A percentile compares a stretch with the other conserved stretches of the same genome.
phyloP scores from a whole-genome alignment of 2,797 vertebrate genomes.

The Taenioides sp. region DNA sequence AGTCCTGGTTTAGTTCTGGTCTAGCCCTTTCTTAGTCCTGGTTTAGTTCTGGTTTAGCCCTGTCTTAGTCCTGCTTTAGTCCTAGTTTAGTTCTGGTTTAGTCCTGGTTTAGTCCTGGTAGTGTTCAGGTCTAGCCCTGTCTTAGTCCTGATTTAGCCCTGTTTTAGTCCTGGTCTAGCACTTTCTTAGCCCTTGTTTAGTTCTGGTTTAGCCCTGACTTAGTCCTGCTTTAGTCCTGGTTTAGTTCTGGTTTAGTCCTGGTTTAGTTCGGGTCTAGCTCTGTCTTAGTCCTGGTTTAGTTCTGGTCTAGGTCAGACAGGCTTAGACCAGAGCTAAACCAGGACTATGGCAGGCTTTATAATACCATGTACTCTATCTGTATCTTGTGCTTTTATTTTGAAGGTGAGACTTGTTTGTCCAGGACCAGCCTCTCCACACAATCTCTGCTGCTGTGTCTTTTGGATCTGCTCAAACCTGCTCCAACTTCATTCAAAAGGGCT shows the following conservation, averaged over 20 bases:
- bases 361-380: not conserved
- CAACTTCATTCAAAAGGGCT: not conserved
- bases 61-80: no score
- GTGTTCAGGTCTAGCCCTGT: not conserved
- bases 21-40: not conserved
- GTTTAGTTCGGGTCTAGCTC: not conserved
- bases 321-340: not conserved
- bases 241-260: not conserved
- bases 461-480: slow-evolving; percentile 2
- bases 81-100: no score
- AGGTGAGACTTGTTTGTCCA: not conserved
- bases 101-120: not conserved
- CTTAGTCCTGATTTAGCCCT: no score
- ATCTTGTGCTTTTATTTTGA: slow-evolving; percentile 5
- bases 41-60: no score
- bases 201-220: not conserved
- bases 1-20: not conserved
- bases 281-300: not conserved
- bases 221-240: not conserved
- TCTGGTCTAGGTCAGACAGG: not conserved
- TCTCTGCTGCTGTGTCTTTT: not conserved
- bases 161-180: no score
- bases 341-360: not conserved
- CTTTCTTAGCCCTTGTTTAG: not conserved
- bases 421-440: not conserved